Conservation (phyloP, 1,140 invertebrate species). For the Armadillidium nasatum region DNA sequence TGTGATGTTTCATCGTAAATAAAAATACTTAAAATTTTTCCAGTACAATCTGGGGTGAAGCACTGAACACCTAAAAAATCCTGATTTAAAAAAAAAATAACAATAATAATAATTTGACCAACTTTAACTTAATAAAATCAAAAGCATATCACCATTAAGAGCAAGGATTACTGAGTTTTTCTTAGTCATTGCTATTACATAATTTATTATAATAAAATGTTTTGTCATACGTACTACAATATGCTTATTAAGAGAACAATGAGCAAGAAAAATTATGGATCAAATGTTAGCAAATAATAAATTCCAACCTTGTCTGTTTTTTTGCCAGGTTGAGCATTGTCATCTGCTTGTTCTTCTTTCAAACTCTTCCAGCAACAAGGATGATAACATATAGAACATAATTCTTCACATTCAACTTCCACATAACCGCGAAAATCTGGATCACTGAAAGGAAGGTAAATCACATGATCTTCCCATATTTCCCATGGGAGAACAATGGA, state of each 20-base stretch:
- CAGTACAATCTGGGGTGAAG: constrained; percentile 34
- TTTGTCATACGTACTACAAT: too few species aligned
- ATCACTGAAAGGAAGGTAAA: constrained; percentile 21
- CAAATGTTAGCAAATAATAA: not conserved
- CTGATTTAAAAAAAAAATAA: not conserved
- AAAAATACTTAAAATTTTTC: constrained; percentile 30
- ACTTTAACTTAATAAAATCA: too few species aligned
- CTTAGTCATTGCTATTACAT: too few species aligned
- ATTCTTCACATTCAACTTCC: constrained; percentile 33
- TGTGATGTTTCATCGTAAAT: constrained; percentile 27
- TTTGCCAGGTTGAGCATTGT: constrained; percentile 4
- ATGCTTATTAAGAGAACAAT: too few species aligned
- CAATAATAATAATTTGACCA: too few species aligned
- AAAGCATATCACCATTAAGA: too few species aligned
- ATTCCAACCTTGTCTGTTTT: constrained; percentile 31
- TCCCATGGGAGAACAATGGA: too few species aligned
- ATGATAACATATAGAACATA: constrained; percentile 32
- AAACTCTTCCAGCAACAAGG: constrained; percentile 34
- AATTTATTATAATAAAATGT: too few species aligned
- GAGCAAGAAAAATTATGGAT: too few species aligned
- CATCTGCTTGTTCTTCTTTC: constrained; percentile 28
- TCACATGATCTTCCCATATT: too few species aligned
- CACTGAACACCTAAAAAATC: constrained; percentile 32
- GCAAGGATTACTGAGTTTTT: too few species aligned
- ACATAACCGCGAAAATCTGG: constrained; percentile 35